These are phyloP conservation scores for Galerucella nymphaeae DNA, from an alignment of 2,888 invertebrate genomes.

Conservation along the genomic window DNA sequence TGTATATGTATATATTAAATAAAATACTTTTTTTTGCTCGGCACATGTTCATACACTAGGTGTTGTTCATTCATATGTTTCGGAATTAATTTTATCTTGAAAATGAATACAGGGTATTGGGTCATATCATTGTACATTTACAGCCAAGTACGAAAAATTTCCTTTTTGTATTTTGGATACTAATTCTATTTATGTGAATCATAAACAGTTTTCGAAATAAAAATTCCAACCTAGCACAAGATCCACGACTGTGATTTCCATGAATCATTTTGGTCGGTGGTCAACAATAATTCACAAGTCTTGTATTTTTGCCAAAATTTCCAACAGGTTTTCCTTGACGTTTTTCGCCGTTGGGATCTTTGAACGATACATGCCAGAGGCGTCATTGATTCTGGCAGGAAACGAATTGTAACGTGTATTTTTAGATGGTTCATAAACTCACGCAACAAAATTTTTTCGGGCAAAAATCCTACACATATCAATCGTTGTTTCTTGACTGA, in stretches of 20 bases:
- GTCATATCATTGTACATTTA: background rate
- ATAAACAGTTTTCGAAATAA: conserved; percentile 12
- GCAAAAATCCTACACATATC: background rate
- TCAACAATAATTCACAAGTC: conserved; percentile 35
- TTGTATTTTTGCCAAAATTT: conserved; percentile 49
- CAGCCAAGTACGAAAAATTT: too few species aligned
- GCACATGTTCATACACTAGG: conserved; percentile 38
- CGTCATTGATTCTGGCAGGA: conserved; percentile 44
- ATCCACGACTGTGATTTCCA: conserved; percentile 13
- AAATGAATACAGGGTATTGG: background rate
- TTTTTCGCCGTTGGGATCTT: conserved; percentile 47
- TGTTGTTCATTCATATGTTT: conserved; percentile 14
- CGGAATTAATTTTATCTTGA: conserved; percentile 5
- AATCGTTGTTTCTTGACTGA: too few species aligned
- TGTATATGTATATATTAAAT: conserved; percentile 47
- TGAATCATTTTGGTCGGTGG: conserved; percentile 29
- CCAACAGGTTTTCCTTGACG: conserved; percentile 54
- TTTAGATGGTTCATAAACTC: conserved; percentile 40
- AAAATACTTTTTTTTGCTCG: conserved; percentile 38
- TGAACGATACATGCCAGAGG: conserved; percentile 42
- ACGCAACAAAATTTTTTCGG: conserved; percentile 32
- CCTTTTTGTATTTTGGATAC: background rate
- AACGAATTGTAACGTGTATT: conserved; percentile 39
- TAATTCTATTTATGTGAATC: background rate
- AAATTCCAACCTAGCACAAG: conserved; percentile 28